A percentile compares a stretch with the other conserved stretches of the same genome.
Conservation (phyloP, 2,113 vertebrate genomes). For the Bubo bubo region DNA sequence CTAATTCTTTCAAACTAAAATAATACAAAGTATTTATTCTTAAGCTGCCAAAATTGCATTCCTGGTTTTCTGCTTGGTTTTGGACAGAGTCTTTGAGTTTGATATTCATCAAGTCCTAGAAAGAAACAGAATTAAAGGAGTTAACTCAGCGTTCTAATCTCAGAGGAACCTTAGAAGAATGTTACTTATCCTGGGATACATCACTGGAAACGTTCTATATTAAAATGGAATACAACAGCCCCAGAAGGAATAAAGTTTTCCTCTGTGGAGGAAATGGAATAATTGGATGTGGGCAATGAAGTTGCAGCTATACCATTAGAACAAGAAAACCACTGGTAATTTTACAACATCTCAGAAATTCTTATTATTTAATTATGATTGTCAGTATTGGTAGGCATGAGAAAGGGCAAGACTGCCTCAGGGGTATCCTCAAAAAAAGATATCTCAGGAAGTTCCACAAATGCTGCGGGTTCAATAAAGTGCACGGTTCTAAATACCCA, state of each 20-base stretch:
- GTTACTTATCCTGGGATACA: not conserved
- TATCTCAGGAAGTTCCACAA: not conserved
- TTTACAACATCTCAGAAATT: constrained; percentile 4
- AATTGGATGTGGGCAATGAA: constrained; percentile 18
- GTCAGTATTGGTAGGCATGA: not conserved
- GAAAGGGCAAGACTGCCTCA: not conserved
- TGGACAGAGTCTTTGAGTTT: not conserved
- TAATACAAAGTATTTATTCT: not conserved
- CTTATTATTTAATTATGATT: not conserved
- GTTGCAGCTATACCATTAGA: not conserved
- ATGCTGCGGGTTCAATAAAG: not conserved
- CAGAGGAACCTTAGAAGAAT: not conserved
- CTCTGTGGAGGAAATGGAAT: not conserved
- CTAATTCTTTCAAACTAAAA: not conserved
- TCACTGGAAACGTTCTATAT: constrained; percentile 1
- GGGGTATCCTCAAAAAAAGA: not conserved
- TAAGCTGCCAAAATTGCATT: not conserved
- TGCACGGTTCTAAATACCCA: not conserved
- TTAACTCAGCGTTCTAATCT: not conserved
- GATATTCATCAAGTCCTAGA: not conserved
- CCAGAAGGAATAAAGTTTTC: constrained; percentile 13
- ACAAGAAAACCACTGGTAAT: not conserved
- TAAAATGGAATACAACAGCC: not conserved
- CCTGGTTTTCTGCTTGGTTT: not conserved
- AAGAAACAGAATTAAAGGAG: not conserved